Base-by-base conservation (phyloP, 2,888 invertebrate species). In the Tachina fera region DNA sequence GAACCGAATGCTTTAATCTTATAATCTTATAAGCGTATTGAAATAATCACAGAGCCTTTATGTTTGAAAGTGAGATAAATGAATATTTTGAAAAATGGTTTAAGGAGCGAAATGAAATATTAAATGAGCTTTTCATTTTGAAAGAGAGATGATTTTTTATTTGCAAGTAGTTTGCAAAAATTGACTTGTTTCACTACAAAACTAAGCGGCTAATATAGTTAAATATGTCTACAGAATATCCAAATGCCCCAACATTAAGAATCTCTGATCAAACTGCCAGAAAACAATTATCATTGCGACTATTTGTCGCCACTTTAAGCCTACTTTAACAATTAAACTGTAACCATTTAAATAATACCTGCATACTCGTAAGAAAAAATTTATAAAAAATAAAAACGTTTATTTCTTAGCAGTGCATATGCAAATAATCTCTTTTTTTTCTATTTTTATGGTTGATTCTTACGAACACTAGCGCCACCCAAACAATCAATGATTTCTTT, bases 231-330 rank as follows among this genome's bases (percentile, higher is more conserved):
- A 6, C 6, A n/a, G n/a, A n/a, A n/a, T n/a, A n/a, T n/a, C n/a
- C n/a, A n/a, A n/a, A 31, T 39, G 8, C 31, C n/a, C 1, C 1
- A 19, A 22, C 78, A 70, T 80, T 75, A 53, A 60, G 83, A 83
- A 76, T 58, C 83, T 39, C 83, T 86, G 85, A 14, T 2, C 47
- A 6, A 13, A 19, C 47, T 51, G 4, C 51, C 4, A 8, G 11
- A 45, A 61, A 80, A 74, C 89, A 90, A 90, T 91, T 90, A 90
- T 89, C 89, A 88, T 83, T 86, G 65, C 87, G 88, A 90, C 89
- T 88, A 86, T 84, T 86, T 88, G 88, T 78, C 88, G 88, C 88
- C 89, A 90, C 63, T 83, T 67, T 58, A 72, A 79, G 75, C 71
- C 75, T 82, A 79, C 75, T 71, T 56, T 39, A 14, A 8, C 67